Evolutionary conservation across 2,113 vertebrate genomes (phyloP), one percentile per base, ranked within the genome.

Genomic region (Passer montanus): DNA sequence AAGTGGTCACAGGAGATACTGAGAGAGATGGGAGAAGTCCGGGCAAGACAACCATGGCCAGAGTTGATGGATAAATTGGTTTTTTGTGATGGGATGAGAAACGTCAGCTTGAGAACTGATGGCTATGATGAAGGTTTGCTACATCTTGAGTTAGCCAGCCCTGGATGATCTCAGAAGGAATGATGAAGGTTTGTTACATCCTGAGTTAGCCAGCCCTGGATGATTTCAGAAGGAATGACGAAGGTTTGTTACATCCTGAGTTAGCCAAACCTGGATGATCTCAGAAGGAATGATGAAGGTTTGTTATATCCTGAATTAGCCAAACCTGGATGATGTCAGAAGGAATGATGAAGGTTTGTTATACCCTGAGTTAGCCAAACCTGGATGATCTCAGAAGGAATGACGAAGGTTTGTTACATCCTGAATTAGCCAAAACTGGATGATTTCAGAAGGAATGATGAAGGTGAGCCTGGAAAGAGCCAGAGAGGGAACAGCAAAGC

Each of bases 121-220:
- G 70, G 21, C 44, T 35, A 10, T 9, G 6, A 6, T 11, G 55
- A 70, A 55, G 37, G 11, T 33, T 39, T 44, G 43, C 31, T 1
- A 0, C 4, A 7, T 2, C 69, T 55, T 18, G 58, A 27, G 41
- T 13, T 23, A 23, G 14, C 17, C 41, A 78, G 2, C 1, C 35
- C 46, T 26, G 49, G 23, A 1, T 58, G 70, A 8, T 60, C 73
- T 26, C 62, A 46, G 74, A 19, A 39, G 37, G 35, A 84, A 41
- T 43, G 47, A 13, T 3, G 1, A n/a, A 74, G 59, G 6, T 58
- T 39, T 37, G 43, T 33, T 1, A 0, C 3, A 8, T 2, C 64
- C 55, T 27, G 56, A 31, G 39, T 11, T 23, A 21, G 11, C 20
- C 41, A 79, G 6, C 2, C 20, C 31, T 56, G 20, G 55, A 7